These are phyloP conservation scores for Anarhynchus alexandrinus DNA, from an alignment of 2,113 vertebrate genomes.

Conservation along the genomic window DNA sequence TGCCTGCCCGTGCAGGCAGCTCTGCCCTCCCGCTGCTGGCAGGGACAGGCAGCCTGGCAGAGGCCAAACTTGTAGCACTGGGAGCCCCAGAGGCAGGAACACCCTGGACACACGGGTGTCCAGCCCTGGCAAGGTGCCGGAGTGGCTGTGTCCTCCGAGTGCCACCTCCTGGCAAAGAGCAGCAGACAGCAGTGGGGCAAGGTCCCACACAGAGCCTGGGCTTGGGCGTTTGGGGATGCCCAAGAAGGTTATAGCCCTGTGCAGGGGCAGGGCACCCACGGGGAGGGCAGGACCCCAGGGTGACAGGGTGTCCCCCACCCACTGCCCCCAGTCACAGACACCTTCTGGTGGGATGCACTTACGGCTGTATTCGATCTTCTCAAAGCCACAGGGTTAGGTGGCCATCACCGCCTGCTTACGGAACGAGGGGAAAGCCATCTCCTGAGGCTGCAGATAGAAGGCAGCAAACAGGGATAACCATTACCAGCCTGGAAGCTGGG, in stretches of 20 bases:
- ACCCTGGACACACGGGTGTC: background rate
- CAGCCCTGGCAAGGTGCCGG: background rate
- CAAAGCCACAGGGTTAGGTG: fast-evolving
- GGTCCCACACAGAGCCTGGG: background rate
- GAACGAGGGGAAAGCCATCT: background rate
- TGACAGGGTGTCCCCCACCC: background rate
- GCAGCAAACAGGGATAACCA: no score
- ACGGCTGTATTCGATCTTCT: fast-evolving
- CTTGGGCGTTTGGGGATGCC: background rate
- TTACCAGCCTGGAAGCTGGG: fast-evolving
- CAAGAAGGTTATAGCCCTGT: background rate
- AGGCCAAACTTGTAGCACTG: background rate
- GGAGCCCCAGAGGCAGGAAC: background rate
- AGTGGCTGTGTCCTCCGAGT: fast-evolving
- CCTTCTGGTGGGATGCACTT: background rate
- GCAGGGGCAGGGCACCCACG: background rate
- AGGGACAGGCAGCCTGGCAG: background rate
- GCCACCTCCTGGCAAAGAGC: background rate
- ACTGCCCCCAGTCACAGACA: background rate
- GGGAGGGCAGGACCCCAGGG: background rate
- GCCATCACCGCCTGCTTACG: background rate
- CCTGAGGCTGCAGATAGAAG: background rate
- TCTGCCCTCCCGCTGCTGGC: background rate
- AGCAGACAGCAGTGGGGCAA: background rate
- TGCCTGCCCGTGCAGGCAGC: fast-evolving